phyloP scores from a whole-genome alignment of 2,888 invertebrate species.

The Standfussiana lucernea region DNA sequence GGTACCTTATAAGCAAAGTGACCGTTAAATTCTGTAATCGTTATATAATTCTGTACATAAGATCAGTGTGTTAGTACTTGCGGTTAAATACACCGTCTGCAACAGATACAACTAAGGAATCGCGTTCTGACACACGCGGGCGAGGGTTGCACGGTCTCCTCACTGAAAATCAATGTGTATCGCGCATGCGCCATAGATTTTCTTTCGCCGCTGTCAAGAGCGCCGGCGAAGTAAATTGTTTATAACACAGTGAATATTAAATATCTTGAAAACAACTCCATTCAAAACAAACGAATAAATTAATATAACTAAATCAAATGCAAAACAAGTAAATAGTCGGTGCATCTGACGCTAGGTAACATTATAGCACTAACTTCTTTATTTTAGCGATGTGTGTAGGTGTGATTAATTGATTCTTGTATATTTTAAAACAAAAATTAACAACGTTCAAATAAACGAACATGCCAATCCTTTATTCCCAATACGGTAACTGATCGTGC shows the following conservation, averaged over 20 bases:
- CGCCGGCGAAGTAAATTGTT: conserved; percentile 74
- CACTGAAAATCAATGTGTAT: conserved; percentile 85
- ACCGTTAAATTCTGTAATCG: neutral
- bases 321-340: conserved; percentile 3
- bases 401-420: conserved; percentile 51
- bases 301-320: conserved; percentile 1
- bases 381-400: conserved; percentile 30
- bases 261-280: conserved; percentile 54
- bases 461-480: conserved; percentile 28
- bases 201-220: conserved; percentile 75
- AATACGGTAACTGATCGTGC: conserved; percentile 4
- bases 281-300: conserved; percentile 45
- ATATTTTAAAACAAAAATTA: conserved; percentile 23
- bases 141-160: conserved; percentile 59
- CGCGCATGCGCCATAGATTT: conserved; percentile 81
- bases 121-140: neutral
- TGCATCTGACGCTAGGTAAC: conserved; percentile 15
- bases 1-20: neutral
- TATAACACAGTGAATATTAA: conserved; percentile 62
- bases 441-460: conserved; percentile 14
- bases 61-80: neutral
- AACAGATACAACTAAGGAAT: conserved; percentile 22
- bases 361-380: neutral
- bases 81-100: neutral
- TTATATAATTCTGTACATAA: too few species aligned